phyloP scores from a whole-genome alignment of 2,797 vertebrate genomes.

The Mus spretus region DNA sequence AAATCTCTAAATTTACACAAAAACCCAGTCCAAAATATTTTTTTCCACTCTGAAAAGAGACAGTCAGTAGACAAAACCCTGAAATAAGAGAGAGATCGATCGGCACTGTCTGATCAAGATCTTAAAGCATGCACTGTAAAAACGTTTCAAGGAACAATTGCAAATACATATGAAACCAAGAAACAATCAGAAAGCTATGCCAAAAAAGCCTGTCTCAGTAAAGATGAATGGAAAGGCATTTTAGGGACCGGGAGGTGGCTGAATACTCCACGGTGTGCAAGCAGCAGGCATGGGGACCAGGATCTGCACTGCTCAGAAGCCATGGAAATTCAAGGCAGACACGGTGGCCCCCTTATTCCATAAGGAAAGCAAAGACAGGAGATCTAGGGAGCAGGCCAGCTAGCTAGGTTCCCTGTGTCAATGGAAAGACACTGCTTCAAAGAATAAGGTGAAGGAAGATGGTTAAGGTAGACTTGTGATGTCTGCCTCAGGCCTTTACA shows the following conservation, averaged over 20 bases:
- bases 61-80: neutral
- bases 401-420: neutral
- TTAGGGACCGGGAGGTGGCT: neutral
- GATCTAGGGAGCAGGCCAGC: neutral
- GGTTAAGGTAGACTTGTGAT: neutral
- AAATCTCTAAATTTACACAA: neutral
- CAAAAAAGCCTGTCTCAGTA: neutral
- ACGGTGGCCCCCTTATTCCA: neutral
- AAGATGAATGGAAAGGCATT: neutral
- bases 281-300: neutral
- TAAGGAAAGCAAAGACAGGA: neutral
- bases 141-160: neutral
- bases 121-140: neutral
- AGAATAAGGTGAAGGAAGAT: neutral
- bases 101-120: neutral
- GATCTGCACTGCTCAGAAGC: neutral
- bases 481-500: neutral
- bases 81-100: neutral
- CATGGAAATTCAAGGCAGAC: neutral
- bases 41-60: neutral
- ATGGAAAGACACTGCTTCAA: neutral
- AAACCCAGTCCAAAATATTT: neutral
- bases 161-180: neutral
- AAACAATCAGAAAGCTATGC: too few species aligned
- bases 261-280: neutral